Base-by-base conservation (phyloP, 2,797 vertebrate species). In the Erpetoichthys calabaricus region DNA sequence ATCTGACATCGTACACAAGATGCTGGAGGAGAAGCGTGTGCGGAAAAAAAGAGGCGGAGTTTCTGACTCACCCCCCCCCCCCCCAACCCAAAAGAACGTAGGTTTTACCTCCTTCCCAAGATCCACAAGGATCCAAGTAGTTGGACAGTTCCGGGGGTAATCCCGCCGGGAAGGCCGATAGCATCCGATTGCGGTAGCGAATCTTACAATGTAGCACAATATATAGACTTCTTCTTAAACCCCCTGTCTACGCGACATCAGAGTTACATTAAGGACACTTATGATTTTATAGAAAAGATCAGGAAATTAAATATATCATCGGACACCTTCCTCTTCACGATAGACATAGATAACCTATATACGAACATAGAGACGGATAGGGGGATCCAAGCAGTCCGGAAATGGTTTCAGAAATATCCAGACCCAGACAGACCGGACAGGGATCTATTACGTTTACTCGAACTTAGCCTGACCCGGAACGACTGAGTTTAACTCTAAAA, bases 401-500 rank as follows among this genome's bases (percentile, higher is more conserved):
- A 4, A 47, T 44, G 0, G 2, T 56, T 66, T 2, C 3, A 43
- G 4, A 53, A 9, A 7, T 8, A 47, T 3, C 58, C 58, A 3
- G 51, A 61, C 4, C 5, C 6, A 3, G 8, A 6, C 3, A 41
- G 59, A 6, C 59, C 62, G n/a, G 59, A 62, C 5, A 7, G 44
- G 4, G 9, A 53, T 3, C 6, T 66, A 1, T 7, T 62, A 1
- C 5, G 64, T 3, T 8, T 64, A 3, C 45, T 64, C 5, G 44
- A 59, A 45, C 47, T 61, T 2, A 61, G 53, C 45, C 25, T 66
- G 1, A 59, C 42, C 2, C 53, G 51, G 5, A 64, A 66, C 53
- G 42, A 66, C 47, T 61, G 44, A 61, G 10, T 66, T 66, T 5
- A 43, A 64, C n/a, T n/a, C n/a, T n/a, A n/a, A n/a, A n/a, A n/a